A percentile compares a stretch with the other conserved stretches of the same genome.
Evolutionary conservation across 2,113 vertebrate species (phyloP).

Genomic region (Etheostoma spectabile): DNA sequence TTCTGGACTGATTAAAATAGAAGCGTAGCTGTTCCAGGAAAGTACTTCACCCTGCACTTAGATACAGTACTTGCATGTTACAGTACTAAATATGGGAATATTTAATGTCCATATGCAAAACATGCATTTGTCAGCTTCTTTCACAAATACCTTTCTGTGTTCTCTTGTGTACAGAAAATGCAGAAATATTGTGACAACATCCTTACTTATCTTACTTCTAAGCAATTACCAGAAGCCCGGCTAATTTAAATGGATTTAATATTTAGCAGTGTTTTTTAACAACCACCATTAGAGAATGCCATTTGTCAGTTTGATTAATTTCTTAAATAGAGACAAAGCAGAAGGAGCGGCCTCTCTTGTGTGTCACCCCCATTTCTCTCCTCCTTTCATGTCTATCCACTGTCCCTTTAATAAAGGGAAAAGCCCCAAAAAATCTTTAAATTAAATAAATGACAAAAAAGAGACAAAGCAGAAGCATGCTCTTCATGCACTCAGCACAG

Average conservation of each 20-base stretch:
- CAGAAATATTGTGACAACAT: slow-evolving; percentile 24
- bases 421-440: too few species aligned
- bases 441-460: too few species aligned
- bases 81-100: background rate
- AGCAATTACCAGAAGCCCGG: slow-evolving; percentile 51
- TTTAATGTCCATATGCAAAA: slow-evolving; percentile 4
- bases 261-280: slow-evolving; percentile 47
- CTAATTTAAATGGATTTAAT: slow-evolving; percentile 59
- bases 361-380: too few species aligned
- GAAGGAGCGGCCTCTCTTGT: background rate
- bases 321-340: slow-evolving; percentile 8
- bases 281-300: slow-evolving; percentile 20
- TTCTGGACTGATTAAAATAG: background rate
- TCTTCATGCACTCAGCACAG: background rate
- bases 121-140: background rate
- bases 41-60: background rate
- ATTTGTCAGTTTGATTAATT: slow-evolving; percentile 61
- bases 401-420: too few species aligned
- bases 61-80: background rate
- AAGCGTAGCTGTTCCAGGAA: background rate
- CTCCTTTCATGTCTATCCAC: too few species aligned
- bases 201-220: slow-evolving; percentile 17
- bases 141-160: slow-evolving; percentile 21
- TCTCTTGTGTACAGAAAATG: slow-evolving; percentile 16
- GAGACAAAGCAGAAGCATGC: background rate